Percentiles rank a stretch among this genome's conserved stretches.
Evolutionary conservation across 2,113 vertebrate genomes (phyloP).

Genomic region (Athene cunicularia): DNA sequence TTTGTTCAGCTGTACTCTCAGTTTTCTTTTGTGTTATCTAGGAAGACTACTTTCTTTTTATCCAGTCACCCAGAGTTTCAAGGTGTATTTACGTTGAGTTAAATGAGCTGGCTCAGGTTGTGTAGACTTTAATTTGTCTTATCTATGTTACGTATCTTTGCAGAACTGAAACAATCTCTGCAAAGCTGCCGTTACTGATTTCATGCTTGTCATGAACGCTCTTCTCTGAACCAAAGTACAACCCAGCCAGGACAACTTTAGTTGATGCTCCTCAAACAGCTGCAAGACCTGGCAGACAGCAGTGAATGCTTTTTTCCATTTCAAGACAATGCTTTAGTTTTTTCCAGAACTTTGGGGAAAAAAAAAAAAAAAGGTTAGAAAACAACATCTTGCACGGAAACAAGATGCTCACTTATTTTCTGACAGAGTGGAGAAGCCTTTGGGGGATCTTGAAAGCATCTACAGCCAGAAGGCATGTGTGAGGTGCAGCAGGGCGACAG

Average conservation of each 20-base stretch:
- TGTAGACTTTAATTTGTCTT: not conserved
- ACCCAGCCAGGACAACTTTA: not conserved
- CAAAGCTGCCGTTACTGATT: not conserved
- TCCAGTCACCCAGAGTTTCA: not conserved
- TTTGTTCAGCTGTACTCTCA: not conserved
- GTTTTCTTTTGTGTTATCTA: not conserved
- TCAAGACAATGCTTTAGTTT: not conserved
- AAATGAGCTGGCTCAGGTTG: not conserved
- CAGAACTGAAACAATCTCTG: not conserved
- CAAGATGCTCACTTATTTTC: conserved; percentile 18
- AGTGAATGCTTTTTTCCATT: not conserved
- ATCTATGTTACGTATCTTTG: not conserved
- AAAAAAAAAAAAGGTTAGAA: not conserved
- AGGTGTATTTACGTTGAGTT: not conserved
- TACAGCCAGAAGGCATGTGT: conserved; percentile 17
- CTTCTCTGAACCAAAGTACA: not conserved
- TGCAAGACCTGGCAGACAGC: not conserved
- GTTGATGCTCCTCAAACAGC: not conserved
- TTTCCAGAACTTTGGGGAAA: not conserved
- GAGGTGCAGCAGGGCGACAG: conserved; percentile 14
- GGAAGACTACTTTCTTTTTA: not conserved
- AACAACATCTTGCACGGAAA: not conserved
- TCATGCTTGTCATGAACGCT: not conserved
- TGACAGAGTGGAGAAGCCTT: conserved; percentile 21
- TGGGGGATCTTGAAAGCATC: conserved; percentile 53